Percentiles rank a stretch among this genome's conserved stretches.
phyloP scores from a whole-genome alignment of 2,888 invertebrate genomes.

The Glyphotaelius pellucidus region DNA sequence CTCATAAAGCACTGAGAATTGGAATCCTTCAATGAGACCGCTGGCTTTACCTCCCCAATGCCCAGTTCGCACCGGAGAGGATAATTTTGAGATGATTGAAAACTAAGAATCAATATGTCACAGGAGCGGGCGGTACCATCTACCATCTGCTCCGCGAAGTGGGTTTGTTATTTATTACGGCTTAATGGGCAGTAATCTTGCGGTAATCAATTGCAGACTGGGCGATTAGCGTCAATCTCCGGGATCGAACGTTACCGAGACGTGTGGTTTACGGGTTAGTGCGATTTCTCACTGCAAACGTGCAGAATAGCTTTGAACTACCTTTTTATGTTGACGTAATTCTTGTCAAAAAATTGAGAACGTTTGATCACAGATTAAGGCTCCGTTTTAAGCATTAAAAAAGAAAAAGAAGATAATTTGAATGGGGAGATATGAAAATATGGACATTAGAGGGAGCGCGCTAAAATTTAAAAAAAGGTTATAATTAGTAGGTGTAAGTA shows the following conservation, averaged over 20 bases:
- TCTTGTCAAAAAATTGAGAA: neutral
- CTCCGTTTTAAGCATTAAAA: no score
- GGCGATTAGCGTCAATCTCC: slow-evolving; percentile 62
- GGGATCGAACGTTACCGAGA: slow-evolving; percentile 26
- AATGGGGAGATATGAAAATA: no score
- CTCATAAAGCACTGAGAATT: slow-evolving; percentile 28
- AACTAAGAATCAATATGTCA: slow-evolving; percentile 63
- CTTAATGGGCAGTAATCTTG: slow-evolving; percentile 77
- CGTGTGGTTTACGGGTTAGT: slow-evolving; percentile 2
- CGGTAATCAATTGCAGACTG: slow-evolving; percentile 73
- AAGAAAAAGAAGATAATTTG: no score
- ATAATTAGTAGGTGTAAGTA: no score
- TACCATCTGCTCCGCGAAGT: slow-evolving; percentile 46
- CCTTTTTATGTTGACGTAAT: neutral
- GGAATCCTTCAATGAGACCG: slow-evolving; percentile 33
- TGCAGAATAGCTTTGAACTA: neutral
- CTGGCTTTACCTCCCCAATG: neutral
- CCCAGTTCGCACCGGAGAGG: neutral
- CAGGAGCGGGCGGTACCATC: slow-evolving; percentile 39
- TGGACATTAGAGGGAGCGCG: no score
- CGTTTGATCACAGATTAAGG: neutral
- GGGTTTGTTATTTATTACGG: slow-evolving; percentile 74
- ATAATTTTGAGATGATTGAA: slow-evolving; percentile 62
- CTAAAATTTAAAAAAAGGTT: no score
- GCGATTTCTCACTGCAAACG: slow-evolving; percentile 29